Base-by-base conservation (phyloP, 2,888 invertebrate species). In the Heliothis peltigera region DNA sequence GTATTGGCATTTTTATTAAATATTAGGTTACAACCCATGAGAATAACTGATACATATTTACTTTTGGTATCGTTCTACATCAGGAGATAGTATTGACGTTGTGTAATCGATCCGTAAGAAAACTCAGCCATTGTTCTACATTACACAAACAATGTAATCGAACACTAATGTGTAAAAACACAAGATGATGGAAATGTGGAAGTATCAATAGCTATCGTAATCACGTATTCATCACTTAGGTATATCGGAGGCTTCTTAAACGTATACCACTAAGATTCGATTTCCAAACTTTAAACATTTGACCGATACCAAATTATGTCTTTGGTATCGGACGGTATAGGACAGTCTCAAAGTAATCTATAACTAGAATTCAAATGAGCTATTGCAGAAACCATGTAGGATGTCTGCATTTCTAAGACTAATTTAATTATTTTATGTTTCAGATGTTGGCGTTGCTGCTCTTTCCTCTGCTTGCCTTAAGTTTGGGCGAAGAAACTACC, bases 391-490 rank as follows among this genome's bases (percentile, higher is more conserved):
- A 39, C n/a, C n/a, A n/a, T n/a, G n/a, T n/a, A 15, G n/a, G 3
- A 32, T 39, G n/a, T 4, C n/a, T 0, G 32, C 39, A 39, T 12
- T 42, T 25, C 18, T 22, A n/a, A 8, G 22, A 21, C 12, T 35
- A 3, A 17, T 12, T 39, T 10, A 22, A 10, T 4, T 52, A 44
- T 48, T 10, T 22, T 79, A 68, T 66, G 58, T 90, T 93, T 59
- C 94, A 94, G 92, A 85, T 89, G 81, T 81, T 84, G 84, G 87
- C 87, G 83, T 83, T 92, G 18, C 49, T 89, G 66, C 73, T 92
- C 68, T 69, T 89, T 70, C 83, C 86, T 63, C 75, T 91, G 59
- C 73, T 91, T 61, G 79, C 89, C 52, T 77, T 88, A 43, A 85
- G 81, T 64, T 79, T 85, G 56, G 87, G 92, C 51, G 87, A 92